Percentiles rank a stretch among this genome's conserved stretches.
Conservation (phyloP, 2,113 vertebrate species). For the Malurus cyaneus region DNA sequence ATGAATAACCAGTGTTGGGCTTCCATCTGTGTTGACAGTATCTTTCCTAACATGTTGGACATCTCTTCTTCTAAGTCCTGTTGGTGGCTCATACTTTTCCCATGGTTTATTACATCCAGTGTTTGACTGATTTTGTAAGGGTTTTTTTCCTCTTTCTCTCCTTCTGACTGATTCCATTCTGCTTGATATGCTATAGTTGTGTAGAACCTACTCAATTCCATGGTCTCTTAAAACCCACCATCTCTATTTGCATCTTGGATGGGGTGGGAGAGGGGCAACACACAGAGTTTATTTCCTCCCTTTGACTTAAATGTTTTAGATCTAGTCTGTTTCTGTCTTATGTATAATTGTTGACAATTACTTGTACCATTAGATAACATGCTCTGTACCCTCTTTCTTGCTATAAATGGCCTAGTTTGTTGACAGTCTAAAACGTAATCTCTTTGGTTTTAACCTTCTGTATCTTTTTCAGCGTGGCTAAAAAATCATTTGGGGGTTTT, state of each 20-base stretch:
- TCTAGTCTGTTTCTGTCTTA: neutral
- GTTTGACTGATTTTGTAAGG: neutral
- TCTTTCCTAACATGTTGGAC: neutral
- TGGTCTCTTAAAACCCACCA: neutral
- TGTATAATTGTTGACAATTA: neutral
- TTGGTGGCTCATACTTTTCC: neutral
- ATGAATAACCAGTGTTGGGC: neutral
- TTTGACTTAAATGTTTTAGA: neutral
- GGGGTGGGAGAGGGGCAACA: fast-evolving
- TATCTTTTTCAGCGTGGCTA: neutral
- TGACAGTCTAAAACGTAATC: neutral
- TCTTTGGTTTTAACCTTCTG: neutral
- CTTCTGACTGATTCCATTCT: neutral
- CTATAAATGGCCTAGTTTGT: neutral
- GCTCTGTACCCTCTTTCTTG: neutral
- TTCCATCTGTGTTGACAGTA: neutral
- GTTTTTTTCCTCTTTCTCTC: neutral
- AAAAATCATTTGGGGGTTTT: neutral
- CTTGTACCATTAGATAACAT: neutral
- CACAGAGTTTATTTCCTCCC: neutral
- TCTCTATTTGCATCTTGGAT: neutral
- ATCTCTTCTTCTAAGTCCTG: neutral
- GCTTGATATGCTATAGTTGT: neutral
- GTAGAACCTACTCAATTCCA: neutral
- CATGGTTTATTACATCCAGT: neutral